Evolutionary conservation across 2,113 vertebrate genomes (phyloP).

Genomic region (Ardeotis arabs): DNA sequence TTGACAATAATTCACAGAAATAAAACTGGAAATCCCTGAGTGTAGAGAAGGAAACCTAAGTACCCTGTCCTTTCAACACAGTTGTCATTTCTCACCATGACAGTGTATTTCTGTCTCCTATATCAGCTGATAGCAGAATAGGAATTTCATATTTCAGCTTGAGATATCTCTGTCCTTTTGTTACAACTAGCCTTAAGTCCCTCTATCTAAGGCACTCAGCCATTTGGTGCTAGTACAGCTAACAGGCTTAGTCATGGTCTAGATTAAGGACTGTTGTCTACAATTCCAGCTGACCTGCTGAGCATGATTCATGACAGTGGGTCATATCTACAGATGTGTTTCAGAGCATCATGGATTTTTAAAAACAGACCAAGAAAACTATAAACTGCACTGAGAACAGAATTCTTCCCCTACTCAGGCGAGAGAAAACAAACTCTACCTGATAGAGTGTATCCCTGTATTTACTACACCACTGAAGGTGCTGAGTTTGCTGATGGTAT

Average conservation of each 20-base stretch:
- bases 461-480: background rate
- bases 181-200: background rate
- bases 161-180: background rate
- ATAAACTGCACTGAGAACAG: background rate
- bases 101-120: background rate
- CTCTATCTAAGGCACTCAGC: background rate
- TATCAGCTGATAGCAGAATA: background rate
- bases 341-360: background rate
- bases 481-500: background rate
- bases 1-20: background rate
- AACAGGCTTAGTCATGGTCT: background rate
- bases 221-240: background rate
- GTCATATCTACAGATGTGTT: background rate
- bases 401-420: background rate
- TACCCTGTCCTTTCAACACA: background rate
- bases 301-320: background rate
- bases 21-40: background rate
- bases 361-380: background rate
- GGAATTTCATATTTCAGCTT: background rate
- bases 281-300: background rate
- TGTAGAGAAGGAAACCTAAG: background rate
- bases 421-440: background rate
- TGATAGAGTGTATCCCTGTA: background rate
- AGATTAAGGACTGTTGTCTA: background rate
- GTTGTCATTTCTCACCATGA: background rate